A percentile compares a stretch with the other conserved stretches of the same genome.
These are phyloP conservation scores for Siniperca scherzeri DNA, from an alignment of 2,797 vertebrate genomes.

Conservation along the genomic window DNA sequence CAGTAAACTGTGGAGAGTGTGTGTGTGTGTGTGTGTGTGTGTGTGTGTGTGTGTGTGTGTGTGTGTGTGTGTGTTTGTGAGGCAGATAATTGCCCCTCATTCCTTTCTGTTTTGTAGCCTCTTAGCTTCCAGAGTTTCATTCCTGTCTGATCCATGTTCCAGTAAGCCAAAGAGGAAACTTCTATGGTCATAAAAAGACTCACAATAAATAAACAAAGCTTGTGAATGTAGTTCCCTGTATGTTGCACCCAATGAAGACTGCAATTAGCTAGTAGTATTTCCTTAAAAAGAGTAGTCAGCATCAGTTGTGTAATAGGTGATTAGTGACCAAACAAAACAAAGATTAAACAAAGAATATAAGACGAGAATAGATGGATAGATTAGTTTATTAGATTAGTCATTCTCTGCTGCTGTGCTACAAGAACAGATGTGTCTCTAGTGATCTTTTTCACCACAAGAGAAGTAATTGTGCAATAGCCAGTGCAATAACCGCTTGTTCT, in stretches of 20 bases:
- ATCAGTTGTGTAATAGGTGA: background rate
- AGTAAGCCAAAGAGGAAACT: slow-evolving; percentile 29
- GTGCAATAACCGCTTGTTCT: slow-evolving; percentile 26
- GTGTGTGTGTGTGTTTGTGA: background rate
- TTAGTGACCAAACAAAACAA: background rate
- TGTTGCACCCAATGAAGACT: background rate
- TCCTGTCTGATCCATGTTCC: slow-evolving; percentile 19
- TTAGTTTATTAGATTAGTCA: background rate
- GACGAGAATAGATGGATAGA: background rate
- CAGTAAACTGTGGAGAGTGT: background rate
- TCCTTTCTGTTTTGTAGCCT: background rate
- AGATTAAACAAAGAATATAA: background rate
- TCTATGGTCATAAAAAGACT: background rate
- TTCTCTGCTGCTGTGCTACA: background rate
- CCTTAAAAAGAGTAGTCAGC: background rate
- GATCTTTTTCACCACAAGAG: slow-evolving; percentile 1
- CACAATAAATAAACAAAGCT: slow-evolving; percentile 19
- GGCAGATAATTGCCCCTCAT: background rate
- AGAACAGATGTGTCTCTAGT: background rate
- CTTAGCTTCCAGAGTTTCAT: background rate
- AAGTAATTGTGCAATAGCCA: slow-evolving; percentile 16
- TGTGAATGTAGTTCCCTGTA: background rate
- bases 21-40: background rate
- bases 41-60: too few species aligned
- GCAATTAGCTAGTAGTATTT: background rate